Evolutionary conservation across 2,888 invertebrate genomes (phyloP), one percentile per base, ranked within the genome.

Genomic region (Busseola fusca): DNA sequence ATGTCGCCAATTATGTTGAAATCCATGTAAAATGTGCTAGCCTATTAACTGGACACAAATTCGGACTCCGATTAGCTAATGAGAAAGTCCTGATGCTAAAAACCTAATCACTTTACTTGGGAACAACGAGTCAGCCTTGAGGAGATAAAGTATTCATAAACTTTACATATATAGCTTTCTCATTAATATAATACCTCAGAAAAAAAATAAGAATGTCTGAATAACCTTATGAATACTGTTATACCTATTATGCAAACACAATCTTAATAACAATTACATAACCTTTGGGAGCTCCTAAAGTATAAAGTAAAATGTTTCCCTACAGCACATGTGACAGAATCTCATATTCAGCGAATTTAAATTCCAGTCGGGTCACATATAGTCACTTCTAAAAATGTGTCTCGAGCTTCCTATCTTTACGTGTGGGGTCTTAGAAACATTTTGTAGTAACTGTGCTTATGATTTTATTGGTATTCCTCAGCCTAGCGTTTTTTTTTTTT

Each of bases 361-460:
- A 78, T 81, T 78, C 67, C 37, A 68, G 64, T 68, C 58, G 30
- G 40, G 64, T 67, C 64, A 58, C 64, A 65, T 68, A 62, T 30
- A 77, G 64, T 81, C 40, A 50, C 62, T 71, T 54, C 66, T 66
- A 65, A 78, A 69, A 72, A 64, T 72, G 62, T 78, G 52, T 71
- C 57, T 58, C 69, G 25, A 62, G 69, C 25, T 77, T 69, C 48
- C 57, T 59, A 64, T 68, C 21, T 45, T 50, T 34, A 42, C 40
- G 40, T 60, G 27, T 64, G 48, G 57, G 54, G 21, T 54, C 60
- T 76, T 50, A 50, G 37, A 34, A 65, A 56, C 40, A 71, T 56
- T 76, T 57, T 65, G 27, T 65, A 54, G 10, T 50, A 60, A 18
- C 62, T 69, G 45, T 42, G 21, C 64, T 75, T 74, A 68, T 54